A percentile compares a stretch with the other conserved stretches of the same genome.
Conservation (phyloP, 2,113 vertebrate genomes). For the Felis chaus region DNA sequence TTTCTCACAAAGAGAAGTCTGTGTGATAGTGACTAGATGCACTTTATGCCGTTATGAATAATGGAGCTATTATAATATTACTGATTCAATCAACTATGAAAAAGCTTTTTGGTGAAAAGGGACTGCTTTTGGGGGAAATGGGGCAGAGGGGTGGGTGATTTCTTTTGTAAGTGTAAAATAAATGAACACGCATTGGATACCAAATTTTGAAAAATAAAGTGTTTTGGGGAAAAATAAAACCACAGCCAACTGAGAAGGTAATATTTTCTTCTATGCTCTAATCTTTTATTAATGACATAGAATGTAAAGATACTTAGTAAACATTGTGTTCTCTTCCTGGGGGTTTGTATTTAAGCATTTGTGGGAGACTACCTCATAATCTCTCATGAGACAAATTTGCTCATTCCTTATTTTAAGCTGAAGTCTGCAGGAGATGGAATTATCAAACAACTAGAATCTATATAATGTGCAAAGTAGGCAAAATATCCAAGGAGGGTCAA, state of each 20-base stretch:
- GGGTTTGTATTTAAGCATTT: neutral
- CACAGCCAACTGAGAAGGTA: neutral
- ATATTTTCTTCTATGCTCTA: neutral
- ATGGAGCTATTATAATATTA: slow-evolving; percentile 22
- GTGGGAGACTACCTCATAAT: neutral
- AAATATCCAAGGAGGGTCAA: slow-evolving; percentile 64
- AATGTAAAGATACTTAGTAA: neutral
- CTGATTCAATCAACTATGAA: slow-evolving; percentile 19
- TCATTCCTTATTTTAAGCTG: slow-evolving; percentile 63
- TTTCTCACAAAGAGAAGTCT: slow-evolving; percentile 64
- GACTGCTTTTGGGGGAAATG: neutral
- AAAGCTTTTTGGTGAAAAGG: neutral
- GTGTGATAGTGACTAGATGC: neutral
- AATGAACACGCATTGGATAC: neutral
- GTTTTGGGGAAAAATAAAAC: neutral
- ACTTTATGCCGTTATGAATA: slow-evolving; percentile 34
- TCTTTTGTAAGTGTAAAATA: neutral
- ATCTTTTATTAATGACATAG: neutral
- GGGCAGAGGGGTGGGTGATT: neutral
- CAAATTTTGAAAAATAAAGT: neutral
- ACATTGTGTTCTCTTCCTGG: neutral
- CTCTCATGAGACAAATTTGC: neutral
- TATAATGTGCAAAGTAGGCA: slow-evolving; percentile 67
- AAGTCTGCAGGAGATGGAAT: neutral
- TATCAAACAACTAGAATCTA: slow-evolving; percentile 61